Evolutionary conservation across 2,113 vertebrate species (phyloP).

Genomic region (Accipiter cooperii): DNA sequence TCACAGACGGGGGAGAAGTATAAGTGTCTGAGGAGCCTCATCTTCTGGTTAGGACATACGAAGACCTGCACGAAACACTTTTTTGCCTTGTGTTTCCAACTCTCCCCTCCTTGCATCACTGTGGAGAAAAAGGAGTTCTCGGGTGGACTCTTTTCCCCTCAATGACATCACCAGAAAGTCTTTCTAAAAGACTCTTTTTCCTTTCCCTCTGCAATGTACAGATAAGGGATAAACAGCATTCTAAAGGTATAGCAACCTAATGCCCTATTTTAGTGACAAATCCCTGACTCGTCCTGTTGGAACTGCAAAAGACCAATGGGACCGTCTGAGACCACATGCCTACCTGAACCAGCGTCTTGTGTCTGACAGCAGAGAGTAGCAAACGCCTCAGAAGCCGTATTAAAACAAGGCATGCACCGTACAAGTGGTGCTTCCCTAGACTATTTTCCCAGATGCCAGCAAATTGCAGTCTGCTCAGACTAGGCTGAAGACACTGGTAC

Average conservation of each 20-base stretch:
- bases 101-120: neutral
- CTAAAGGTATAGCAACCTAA: neutral
- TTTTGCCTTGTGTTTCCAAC: neutral
- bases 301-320: neutral
- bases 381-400: neutral
- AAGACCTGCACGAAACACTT: neutral
- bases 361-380: neutral
- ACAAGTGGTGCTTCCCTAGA: neutral
- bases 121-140: neutral
- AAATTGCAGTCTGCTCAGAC: neutral
- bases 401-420: neutral
- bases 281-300: neutral
- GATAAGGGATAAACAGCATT: neutral
- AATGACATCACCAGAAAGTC: neutral
- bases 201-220: neutral
- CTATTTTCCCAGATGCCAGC: neutral
- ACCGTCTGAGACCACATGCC: fast-evolving
- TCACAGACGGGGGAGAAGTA: neutral
- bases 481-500: neutral
- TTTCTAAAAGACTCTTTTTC: neutral
- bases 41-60: neutral
- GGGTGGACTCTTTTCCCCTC: neutral
- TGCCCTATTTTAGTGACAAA: neutral
- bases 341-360: neutral
- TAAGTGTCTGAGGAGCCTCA: neutral